Conservation (phyloP, 2,797 vertebrate genomes). For the Melanotaenia maccullochi region DNA sequence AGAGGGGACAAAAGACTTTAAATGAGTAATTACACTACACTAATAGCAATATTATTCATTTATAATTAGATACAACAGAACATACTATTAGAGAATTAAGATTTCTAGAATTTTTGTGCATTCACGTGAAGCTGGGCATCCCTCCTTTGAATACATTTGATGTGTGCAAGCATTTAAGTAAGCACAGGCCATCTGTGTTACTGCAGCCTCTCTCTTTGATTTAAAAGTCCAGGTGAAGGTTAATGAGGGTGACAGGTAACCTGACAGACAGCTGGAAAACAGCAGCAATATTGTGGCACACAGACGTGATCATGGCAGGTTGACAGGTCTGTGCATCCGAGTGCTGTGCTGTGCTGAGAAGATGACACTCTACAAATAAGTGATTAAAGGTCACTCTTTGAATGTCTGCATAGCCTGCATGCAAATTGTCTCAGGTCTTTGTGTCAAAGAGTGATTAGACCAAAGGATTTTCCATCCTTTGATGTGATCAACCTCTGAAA, state of each 20-base stretch:
- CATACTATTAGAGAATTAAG: not conserved
- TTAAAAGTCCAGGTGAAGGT: conserved; percentile 66
- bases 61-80: not conserved
- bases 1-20: not conserved
- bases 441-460: conserved; percentile 66
- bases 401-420: conserved; percentile 68
- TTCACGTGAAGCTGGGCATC: not conserved
- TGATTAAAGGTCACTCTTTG: conserved; percentile 77
- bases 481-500: conserved; percentile 60
- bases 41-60: not conserved
- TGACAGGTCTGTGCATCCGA: conserved; percentile 63
- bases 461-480: conserved; percentile 47
- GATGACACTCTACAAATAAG: conserved; percentile 66
- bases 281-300: conserved; percentile 42
- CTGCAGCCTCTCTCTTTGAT: conserved; percentile 33
- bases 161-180: conserved; percentile 43
- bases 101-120: not conserved
- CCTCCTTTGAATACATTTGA: conserved; percentile 2
- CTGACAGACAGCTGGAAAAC: conserved; percentile 42
- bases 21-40: not conserved
- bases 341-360: conserved; percentile 36
- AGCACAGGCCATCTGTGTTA: conserved; percentile 30
- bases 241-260: conserved; percentile 63
- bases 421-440: conserved; percentile 71
- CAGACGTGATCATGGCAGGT: conserved; percentile 58